Evolutionary conservation across 2,113 vertebrate genomes (phyloP), one percentile per base, ranked within the genome.

Genomic region (Phaethon lepturus): DNA sequence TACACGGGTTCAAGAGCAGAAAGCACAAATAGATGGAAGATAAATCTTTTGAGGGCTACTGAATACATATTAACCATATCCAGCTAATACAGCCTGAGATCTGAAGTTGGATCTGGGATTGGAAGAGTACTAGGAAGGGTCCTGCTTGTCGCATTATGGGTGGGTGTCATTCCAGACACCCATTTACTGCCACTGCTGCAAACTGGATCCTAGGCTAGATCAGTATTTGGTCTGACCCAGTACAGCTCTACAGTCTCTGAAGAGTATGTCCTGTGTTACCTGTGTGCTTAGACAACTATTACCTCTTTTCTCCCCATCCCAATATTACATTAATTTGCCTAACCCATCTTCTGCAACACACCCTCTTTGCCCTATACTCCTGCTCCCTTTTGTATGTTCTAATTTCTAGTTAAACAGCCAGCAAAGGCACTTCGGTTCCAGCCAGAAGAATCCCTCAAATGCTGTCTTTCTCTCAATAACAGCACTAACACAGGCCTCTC

Each of bases 51-150:
- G 29, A 86, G 56, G 23, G 29, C 40, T 63, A 67, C 80, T 52
- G 56, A 59, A 59, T 17, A 74, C 25, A 3, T 5, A 62, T 26
- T 20, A 77, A 25, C 9, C 31, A 74, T 24, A 29, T 7, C 10
- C 50, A 64, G 31, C 44, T 82, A 78, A 38, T 7, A 14, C 16
- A 92, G 67, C 35, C 35, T 62, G 45, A 66, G 45, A 47, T 42
- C 6, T 6, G 1, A 33, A 63, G 67, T 0, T 56, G 24, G 52
- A 63, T 33, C 38, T 1, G 17, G n/a, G 53, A 75, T 0, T 84
- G 42, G 14, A 40, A 4, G 29, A 62, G 42, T 22, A 35, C n/a
- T 31, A 29, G 47, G 66, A 58, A 86, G 6, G 0, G 0, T 44
- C 72, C 56, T 40, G 13, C 58, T 35, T 49, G 44, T 49, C 62